A percentile compares a stretch with the other conserved stretches of the same genome.
Evolutionary conservation across 2,113 vertebrate species (phyloP).

Genomic region (Ciconia boyciana): DNA sequence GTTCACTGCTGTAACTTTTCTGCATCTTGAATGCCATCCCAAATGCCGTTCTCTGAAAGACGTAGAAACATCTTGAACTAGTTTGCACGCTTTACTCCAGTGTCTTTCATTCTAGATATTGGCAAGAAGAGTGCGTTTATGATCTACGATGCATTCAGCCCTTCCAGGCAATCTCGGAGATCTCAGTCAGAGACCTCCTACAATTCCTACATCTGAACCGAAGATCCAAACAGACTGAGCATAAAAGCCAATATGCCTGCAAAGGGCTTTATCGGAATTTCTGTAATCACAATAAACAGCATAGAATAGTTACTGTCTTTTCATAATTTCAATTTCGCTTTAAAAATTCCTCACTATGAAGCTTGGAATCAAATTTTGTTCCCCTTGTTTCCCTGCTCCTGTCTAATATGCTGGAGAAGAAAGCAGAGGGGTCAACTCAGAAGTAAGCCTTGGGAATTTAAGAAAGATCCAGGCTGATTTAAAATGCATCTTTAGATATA

Average conservation of each 20-base stretch:
- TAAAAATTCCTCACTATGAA: not conserved
- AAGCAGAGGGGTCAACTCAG: not conserved
- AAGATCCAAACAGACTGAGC: not conserved
- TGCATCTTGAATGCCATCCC: not conserved
- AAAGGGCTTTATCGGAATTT: not conserved
- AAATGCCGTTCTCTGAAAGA: not conserved
- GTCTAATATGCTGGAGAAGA: not conserved
- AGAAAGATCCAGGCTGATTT: not conserved
- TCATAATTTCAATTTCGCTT: not conserved
- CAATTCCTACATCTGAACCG: not conserved
- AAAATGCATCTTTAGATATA: not conserved
- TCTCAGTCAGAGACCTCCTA: not conserved
- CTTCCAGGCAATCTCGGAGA: not conserved
- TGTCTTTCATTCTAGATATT: not conserved
- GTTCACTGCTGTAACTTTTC: not conserved
- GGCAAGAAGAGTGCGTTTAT: not conserved
- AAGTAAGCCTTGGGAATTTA: not conserved
- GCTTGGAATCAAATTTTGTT: not conserved
- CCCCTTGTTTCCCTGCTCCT: not conserved
- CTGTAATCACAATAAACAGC: not conserved
- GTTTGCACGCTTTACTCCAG: not conserved
- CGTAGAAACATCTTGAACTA: not conserved
- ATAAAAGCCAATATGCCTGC: not conserved
- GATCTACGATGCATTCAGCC: not conserved
- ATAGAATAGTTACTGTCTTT: not conserved